phyloP scores from a whole-genome alignment of 2,113 vertebrate genomes.

The Vulpes lagopus region DNA sequence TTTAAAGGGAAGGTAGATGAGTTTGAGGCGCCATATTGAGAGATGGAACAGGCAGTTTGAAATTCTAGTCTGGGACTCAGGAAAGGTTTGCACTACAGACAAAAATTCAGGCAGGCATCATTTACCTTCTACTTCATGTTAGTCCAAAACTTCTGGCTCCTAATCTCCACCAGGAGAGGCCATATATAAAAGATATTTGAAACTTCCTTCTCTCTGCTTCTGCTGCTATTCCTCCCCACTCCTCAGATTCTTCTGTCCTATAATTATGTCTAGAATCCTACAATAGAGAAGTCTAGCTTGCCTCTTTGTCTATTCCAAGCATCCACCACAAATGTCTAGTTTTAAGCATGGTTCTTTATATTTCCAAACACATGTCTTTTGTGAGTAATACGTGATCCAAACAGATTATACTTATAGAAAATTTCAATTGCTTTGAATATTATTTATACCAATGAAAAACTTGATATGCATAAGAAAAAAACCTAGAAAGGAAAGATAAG shows the following conservation, averaged over 20 bases:
- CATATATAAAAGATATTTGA: background rate
- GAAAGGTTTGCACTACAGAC: conserved; percentile 1
- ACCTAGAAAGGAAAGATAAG: conserved; percentile 30
- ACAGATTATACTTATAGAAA: conserved; percentile 41
- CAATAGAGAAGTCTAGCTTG: background rate
- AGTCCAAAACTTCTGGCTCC: background rate
- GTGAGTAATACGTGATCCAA: conserved; percentile 40
- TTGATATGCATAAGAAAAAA: background rate
- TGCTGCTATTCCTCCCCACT: background rate
- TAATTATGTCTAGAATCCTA: conserved; percentile 45
- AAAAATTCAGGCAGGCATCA: conserved; percentile 16
- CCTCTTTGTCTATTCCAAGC: conserved; percentile 1
- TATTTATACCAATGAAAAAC: conserved; percentile 7
- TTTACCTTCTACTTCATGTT: background rate
- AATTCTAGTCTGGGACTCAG: background rate
- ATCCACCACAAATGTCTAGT: conserved; percentile 14
- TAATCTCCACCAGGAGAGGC: background rate
- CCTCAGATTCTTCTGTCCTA: background rate
- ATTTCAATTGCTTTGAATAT: conserved; percentile 31
- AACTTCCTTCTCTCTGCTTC: background rate
- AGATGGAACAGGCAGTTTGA: conserved; percentile 22
- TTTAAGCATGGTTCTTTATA: conserved; percentile 46
- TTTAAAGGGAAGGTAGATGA: conserved; percentile 12
- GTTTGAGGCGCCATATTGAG: background rate
- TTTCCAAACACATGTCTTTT: conserved; percentile 49